phyloP scores from a whole-genome alignment of 2,797 vertebrate genomes.

The Halcyon leucocephala region DNA sequence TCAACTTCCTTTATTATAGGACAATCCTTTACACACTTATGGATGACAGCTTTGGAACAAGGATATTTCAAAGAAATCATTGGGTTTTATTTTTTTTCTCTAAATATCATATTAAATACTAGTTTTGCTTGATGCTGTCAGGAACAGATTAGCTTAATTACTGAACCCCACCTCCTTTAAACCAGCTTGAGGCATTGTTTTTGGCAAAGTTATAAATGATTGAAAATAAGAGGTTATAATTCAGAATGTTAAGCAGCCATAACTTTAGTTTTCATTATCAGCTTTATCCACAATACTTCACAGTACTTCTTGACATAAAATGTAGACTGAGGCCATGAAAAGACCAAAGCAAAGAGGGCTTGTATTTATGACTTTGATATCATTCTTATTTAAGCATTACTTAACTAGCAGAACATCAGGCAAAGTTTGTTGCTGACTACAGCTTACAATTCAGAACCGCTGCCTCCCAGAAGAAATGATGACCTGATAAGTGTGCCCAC shows the following conservation, averaged over 20 bases:
- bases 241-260: constrained; percentile 4
- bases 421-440: constrained; percentile 25
- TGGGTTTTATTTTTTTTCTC: not conserved
- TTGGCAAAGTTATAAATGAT: constrained; percentile 48
- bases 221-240: constrained; percentile 29
- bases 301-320: constrained; percentile 26
- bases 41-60: not conserved
- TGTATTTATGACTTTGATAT: constrained; percentile 39
- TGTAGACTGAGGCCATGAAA: constrained; percentile 30
- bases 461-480: constrained; percentile 13
- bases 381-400: constrained; percentile 28
- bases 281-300: constrained; percentile 7
- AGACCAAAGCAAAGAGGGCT: not conserved
- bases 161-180: constrained; percentile 31
- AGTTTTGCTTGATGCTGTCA: constrained; percentile 39
- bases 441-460: not conserved
- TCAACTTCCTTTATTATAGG: not conserved
- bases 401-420: constrained; percentile 25
- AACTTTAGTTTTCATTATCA: constrained; percentile 41
- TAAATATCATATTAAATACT: not conserved
- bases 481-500: not conserved
- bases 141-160: constrained; percentile 60
- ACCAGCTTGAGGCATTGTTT: constrained; percentile 52
- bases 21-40: not conserved
- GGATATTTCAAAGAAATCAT: not conserved